These are phyloP conservation scores for Ascidia mentula DNA, from an alignment of 23 tunicate genomes.

Conservation along the genomic window DNA sequence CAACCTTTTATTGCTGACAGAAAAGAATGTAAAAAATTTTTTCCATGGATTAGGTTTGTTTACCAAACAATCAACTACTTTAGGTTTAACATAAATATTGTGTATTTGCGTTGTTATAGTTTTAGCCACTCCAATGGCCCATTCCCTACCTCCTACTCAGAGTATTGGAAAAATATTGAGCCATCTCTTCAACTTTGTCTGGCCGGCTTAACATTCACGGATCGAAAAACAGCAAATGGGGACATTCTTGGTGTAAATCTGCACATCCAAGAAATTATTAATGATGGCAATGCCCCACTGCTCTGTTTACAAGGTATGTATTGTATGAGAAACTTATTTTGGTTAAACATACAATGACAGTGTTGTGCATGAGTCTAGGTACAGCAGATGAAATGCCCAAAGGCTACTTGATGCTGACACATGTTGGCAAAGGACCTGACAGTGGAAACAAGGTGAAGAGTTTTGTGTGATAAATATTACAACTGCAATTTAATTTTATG, in stretches of 20 bases:
- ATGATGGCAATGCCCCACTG: constrained; percentile 46
- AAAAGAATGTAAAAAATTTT: constrained; percentile 22
- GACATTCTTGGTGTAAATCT: constrained; percentile 71
- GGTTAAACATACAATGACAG: background rate
- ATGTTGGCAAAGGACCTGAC: constrained; percentile 47
- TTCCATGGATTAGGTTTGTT: constrained; percentile 82
- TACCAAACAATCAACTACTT: background rate
- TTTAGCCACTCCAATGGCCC: constrained; percentile 54
- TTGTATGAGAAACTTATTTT: background rate
- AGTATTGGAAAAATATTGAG: constrained; percentile 72
- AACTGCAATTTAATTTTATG: background rate
- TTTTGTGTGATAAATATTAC: background rate
- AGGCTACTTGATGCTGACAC: constrained; percentile 47
- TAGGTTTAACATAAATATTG: background rate
- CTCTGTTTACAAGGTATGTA: constrained; percentile 46
- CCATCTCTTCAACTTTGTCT: constrained; percentile 69
- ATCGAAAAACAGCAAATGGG: constrained; percentile 69
- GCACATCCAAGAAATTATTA: constrained; percentile 65
- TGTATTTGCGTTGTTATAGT: too few relatives aligned
- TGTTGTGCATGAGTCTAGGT: constrained; percentile 13
- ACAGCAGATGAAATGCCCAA: constrained; percentile 37
- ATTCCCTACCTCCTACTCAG: constrained; percentile 55
- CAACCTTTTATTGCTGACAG: constrained; percentile 49
- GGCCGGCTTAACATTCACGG: constrained; percentile 60
- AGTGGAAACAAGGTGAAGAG: constrained; percentile 30